Evolutionary conservation across 2,888 invertebrate species (phyloP), one percentile per base, ranked within the genome.

Genomic region (Nowickia ferox): DNA sequence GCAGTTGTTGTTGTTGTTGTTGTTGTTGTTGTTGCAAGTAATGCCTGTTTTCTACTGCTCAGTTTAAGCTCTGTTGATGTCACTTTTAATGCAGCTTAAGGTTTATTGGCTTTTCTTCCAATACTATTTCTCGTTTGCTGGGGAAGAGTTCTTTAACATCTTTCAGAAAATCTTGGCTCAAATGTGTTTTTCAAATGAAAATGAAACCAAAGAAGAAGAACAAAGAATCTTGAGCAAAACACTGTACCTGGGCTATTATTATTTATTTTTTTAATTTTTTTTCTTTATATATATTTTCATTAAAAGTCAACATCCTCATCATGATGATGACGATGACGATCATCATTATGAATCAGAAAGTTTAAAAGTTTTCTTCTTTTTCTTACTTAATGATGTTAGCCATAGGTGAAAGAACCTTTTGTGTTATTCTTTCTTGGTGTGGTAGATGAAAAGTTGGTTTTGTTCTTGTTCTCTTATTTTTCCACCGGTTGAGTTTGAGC

Each of bases 101-200:
- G 69, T 84, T 87, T 61, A 69, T 84, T 79, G 80, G 57, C 65
- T 84, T 82, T 76, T 81, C 17, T 46, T 59, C 11, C 68, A 17
- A 17, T 51, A 44, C 19, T 46, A 69, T 84, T 74, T 75, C 78
- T 78, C 80, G 87, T 80, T 76, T 77, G 65, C n/a, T 17, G 59
- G 22, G 40, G 53, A 61, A 68, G 61, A 81, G 61, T 69, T 81
- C 74, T 81, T 69, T 69, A 63, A 69, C 82, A 68, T 76, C 75
- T 76, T 53, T 46, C 46, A 53, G 53, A 61, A 74, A 76, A 82
- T 82, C 75, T 82, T 78, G 53, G n/a, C 77, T 84, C 72, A 30
- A 83, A 74, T 83, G 83, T 85, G 86, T 83, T 87, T 87, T 88
- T 88, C 88, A 88, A 88, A 88, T 85, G 88, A 88, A 88, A 88